Evolutionary conservation across 2,888 invertebrate species (phyloP), one percentile per base, ranked within the genome.

Genomic region (Digitonthophagus gazella): DNA sequence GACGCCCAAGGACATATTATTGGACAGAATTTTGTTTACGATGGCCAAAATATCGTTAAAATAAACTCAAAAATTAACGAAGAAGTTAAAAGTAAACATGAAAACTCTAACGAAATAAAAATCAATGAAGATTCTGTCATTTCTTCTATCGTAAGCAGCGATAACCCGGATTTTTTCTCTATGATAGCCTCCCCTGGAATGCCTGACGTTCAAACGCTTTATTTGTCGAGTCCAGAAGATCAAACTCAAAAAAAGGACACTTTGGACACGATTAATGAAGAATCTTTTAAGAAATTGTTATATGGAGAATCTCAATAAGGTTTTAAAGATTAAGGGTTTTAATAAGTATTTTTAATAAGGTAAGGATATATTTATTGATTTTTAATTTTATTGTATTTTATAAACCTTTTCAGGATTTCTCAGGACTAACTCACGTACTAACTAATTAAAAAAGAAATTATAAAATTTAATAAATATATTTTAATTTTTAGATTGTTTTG

Each of bases 161-260:
- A 66, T 55, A 69, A 55, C 72, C 73, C 78, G 2, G 84, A 85
- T 75, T 81, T 84, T 69, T 83, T 84, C 73, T 82, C 82, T 71
- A 81, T 81, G 80, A 82, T 82, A 74, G 82, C 83, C 79, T 84
- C 81, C 72, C 84, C 81, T 76, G 78, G 84, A 67, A 83, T 86
- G 58, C 86, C 86, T 72, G 87, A 85, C 78, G 80, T 87, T 14
- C 87, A 88, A 68, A 90, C 91, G 1, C 89, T 92, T 6, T 88
- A 22, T 86, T 88, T 75, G 87, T 72, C 76, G 44, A 73, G 70
- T 69, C 71, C 71, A 15, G 66, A 70, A 6, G 66, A 66, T 19
- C 19, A 61, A 61, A n/a, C 18, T 8, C 22, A 44, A 3, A 19
- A 57, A 20, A 22, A 15, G 14, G 44, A 63, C 5, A 18, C 19